These are phyloP conservation scores for Coendou prehensilis DNA, from an alignment of 2,797 vertebrate species.

Conservation along the genomic window DNA sequence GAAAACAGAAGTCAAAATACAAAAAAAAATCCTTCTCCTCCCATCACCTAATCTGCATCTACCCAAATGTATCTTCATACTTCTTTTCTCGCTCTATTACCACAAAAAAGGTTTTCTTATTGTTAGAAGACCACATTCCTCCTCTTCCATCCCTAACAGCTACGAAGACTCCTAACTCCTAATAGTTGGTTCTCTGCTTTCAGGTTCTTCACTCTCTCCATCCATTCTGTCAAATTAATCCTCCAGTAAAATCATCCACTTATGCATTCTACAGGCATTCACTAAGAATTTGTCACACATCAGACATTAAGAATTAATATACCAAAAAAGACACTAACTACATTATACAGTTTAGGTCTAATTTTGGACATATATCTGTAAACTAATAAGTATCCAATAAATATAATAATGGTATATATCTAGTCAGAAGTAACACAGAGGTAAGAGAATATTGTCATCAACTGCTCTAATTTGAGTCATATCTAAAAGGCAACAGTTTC, in stretches of 20 bases:
- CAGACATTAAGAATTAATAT: background rate
- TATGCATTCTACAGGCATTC: background rate
- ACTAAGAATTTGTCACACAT: background rate
- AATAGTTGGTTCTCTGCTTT: background rate
- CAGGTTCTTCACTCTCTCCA: background rate
- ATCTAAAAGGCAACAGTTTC: background rate
- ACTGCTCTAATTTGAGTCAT: background rate
- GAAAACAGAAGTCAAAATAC: conserved; percentile 3
- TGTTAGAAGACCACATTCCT: background rate
- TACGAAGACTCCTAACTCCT: background rate
- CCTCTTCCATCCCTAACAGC: background rate
- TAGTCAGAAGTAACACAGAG: background rate
- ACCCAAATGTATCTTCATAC: background rate
- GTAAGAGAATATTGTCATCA: background rate
- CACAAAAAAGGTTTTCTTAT: background rate
- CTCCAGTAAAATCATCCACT: background rate
- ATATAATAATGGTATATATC: background rate
- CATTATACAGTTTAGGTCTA: background rate
- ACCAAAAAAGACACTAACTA: background rate
- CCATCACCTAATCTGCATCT: background rate
- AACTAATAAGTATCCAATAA: background rate
- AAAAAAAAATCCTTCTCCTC: background rate
- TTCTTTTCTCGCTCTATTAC: background rate
- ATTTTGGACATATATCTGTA: background rate
- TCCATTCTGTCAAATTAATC: background rate